Conservation (phyloP, 2,888 invertebrate genomes). For the Melinopterus prodromus region DNA sequence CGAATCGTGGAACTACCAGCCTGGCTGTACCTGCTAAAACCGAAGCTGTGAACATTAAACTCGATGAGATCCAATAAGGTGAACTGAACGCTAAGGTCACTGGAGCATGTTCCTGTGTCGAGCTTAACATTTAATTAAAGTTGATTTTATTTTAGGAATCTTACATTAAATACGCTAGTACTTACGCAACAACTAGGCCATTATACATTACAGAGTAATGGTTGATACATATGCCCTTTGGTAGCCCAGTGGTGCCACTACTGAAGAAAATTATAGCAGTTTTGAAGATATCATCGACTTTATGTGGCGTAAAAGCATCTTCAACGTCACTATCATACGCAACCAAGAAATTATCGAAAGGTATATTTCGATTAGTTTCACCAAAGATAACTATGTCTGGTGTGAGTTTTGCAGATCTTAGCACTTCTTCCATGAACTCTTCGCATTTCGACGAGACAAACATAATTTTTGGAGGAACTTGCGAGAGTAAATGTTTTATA, state of each 20-base stretch:
- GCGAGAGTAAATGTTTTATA: slow-evolving; percentile 46
- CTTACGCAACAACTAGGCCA: neutral
- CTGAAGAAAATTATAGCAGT: slow-evolving; percentile 52
- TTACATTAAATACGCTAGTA: neutral
- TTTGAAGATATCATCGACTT: slow-evolving; percentile 41
- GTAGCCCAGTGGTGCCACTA: slow-evolving; percentile 53
- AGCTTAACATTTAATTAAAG: neutral
- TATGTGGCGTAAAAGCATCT: slow-evolving; percentile 44
- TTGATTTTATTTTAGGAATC: neutral
- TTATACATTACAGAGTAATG: slow-evolving; percentile 7
- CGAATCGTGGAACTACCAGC: neutral
- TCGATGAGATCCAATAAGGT: neutral
- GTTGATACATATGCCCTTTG: slow-evolving; percentile 51
- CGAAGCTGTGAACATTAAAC: neutral
- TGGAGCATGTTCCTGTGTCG: neutral
- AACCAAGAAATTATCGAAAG: slow-evolving; percentile 40
- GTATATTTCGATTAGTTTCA: slow-evolving; percentile 26
- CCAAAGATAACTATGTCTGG: slow-evolving; percentile 37
- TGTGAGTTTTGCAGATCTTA: slow-evolving; percentile 35
- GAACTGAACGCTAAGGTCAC: neutral
- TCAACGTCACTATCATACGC: slow-evolving; percentile 41
- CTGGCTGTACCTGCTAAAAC: neutral
- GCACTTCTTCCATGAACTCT: slow-evolving; percentile 46
- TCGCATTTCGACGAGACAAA: slow-evolving; percentile 49
- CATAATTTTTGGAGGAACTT: slow-evolving; percentile 50